Evolutionary conservation across 2,797 vertebrate genomes (phyloP), one percentile per base, ranked within the genome.

Genomic region (Acrossocheilus fasciatus): DNA sequence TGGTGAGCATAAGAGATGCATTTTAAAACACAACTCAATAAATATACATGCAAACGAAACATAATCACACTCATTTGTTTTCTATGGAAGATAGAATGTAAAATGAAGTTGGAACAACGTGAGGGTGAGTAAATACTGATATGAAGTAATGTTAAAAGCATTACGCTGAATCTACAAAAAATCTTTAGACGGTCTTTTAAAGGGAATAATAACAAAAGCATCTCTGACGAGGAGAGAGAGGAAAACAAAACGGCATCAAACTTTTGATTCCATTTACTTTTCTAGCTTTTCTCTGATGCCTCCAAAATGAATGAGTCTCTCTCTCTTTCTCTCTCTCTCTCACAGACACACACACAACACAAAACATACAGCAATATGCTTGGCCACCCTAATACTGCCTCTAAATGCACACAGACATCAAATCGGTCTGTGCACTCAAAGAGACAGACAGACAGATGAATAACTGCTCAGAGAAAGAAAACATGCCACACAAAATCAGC

Each of bases 401-500:
- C 30, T n/a, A 36, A 52, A 81, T 64, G 57, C 36, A 15, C 45
- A 74, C 41, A 81, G 69, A 57, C 87, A 86, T 92, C 91, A 92
- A 70, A 86, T 78, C 78, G 23, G 57, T 36, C 20, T 45, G 72
- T 77, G 87, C 86, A 86, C 92, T 88, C 87, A 89, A 86, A 91
- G 81, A 86, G 87, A 90, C 87, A 88, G 87, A 84, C 43, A 23
- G 83, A 74, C 72, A 75, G 88, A 90, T 87, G 85, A 68, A 86
- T 66, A 85, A 74, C 87, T 57, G 84, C 82, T 75, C 62, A 50
- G 41, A 77, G 69, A 69, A 81, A 86, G 82, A 85, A 89, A 88
- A 89, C 85, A 89, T 80, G 88, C 83, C 72, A 84, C 79, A 77
- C 74, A 81, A 88, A 77, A 88, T 85, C 23, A 86, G 43, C 57